Base-by-base conservation (phyloP, 1,140 invertebrate species). In the Caenorhabditis briggsae region DNA sequence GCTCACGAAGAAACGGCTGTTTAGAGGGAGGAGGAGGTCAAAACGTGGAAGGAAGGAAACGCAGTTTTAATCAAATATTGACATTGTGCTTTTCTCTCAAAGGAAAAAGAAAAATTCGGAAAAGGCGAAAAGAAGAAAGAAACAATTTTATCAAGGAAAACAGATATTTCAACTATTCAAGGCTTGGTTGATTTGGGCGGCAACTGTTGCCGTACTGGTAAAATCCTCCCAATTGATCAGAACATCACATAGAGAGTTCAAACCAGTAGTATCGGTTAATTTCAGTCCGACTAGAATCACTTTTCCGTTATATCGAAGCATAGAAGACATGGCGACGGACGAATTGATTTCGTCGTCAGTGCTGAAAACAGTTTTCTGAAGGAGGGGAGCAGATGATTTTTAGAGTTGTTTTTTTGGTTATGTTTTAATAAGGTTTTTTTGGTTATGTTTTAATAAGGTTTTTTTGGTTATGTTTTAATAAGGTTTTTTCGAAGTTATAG, bases 1-100 rank as follows among this genome's bases (percentile, higher is more conserved):
- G 20, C 11, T 78, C 70, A 78, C 70, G 70, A 78, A 41, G 23
- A 78, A 78, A 78, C 46, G 46, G 18, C 59, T 61, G 59, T 25
- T 61, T n/a, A 7, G 33, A 6, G n/a, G n/a, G 18, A 18, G 2
- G 65, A 12, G 23, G 23, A n/a, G 70, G 18, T 53, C 2, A 8
- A 78, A 78, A 50, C 33, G 33, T 33, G 33, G 14, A 50, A 5
- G 46, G 11, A 78, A 78, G 53, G 70, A 41, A 48, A 78, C 70
- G 70, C 70, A 78, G 70, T 78, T 78, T 78, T 78, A 78, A 78
- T 78, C 70, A 78, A 78, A 78, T 78, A 78, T 78, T 78, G 70
- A 78, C 70, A 23, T 78, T 78, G 70, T 78, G 70, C 70, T 78
- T 78, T 78, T 78, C 70, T 46, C 46, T 78, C 50, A 50, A 50